Evolutionary conservation across 2,797 vertebrate genomes (phyloP), one percentile per base, ranked within the genome.

Genomic region (Sebastes flavidus): DNA sequence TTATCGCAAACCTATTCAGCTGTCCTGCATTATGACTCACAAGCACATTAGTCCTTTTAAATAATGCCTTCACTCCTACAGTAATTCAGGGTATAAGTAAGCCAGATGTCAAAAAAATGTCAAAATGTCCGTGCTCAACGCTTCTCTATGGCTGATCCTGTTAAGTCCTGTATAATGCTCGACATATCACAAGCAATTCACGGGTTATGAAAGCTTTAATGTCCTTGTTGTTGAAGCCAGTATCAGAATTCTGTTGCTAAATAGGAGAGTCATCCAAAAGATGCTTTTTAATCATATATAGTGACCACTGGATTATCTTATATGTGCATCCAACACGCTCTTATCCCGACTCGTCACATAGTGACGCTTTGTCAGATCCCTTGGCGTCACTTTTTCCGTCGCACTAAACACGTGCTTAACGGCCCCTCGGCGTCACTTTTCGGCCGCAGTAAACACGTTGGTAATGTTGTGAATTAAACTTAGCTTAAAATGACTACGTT

Each of bases 1-100:
- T 80, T 68, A 46, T 62, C 3, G 13, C 30, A 66, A 65, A 75
- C 25, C 61, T 54, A 58, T 75, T 81, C 56, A 81, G 59, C 75
- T 65, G 60, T 59, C 42, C 38, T 65, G 38, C 18, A 49, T 75
- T 27, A 77, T 83, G 77, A 86, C 75, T 81, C 77, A 79, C 32
- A 69, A 12, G 55, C 38, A 70, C 76, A 82, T 84, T 20, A 32
- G 30, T 73, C 59, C 54, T 30, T 65, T 78, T 46, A 46, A 81
- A 77, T 72, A 70, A 82, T 58, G 36, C n/a, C 20, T 56, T 65
- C 36, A 71, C 56, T 78, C 34, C 55, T 30, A 52, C 54, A 76
- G 10, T 29, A 65, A 60, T 66, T 71, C 29, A 74, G 16, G 14
- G 34, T 36, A 60, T 24, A 42, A 75, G 24, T 32, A 32, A 75